Evolutionary conservation across 2,797 vertebrate genomes (phyloP), one percentile per base, ranked within the genome.

Genomic region (Syngnathus rostellatus): DNA sequence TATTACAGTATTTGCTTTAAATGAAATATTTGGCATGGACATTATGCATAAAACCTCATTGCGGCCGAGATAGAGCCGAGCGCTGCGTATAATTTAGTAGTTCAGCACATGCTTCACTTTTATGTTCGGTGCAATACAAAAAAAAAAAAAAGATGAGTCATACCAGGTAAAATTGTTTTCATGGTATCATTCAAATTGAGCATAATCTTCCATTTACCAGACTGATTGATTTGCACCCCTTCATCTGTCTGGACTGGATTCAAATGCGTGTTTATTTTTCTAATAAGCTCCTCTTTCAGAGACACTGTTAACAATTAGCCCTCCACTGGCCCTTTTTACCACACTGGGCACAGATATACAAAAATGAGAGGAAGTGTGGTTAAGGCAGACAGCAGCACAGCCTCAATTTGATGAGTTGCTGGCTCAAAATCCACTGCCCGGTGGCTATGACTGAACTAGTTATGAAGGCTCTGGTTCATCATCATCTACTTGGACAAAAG

Each of bases 341-440:
- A 41, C 75, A 77, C 73, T n/a, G 73, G 82, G 85, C 86, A 85
- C 73, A 72, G 80, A 87, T 82, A 83, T 65, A 77, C 80, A 83
- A 78, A 87, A 83, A 87, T 82, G 85, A 76, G 62, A 64, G 72
- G 69, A 84, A 78, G 75, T 86, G 83, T 69, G 86, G 87, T 86
- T 75, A 71, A 70, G 68, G 45, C 57, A 84, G 81, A 86, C 80
- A 81, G 77, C 68, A 83, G 77, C 39, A 21, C 66, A 61, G 70
- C 71, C 70, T 83, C 66, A 71, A 74, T 83, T 72, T 84, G 82
- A 85, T 76, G 80, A 85, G 79, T 63, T 73, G 57, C 76, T 82
- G 84, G 82, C 82, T 83, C 68, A 4, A 12, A 53, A 62, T 23
- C 45, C 48, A 58, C 70, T 75, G 74, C 73, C 77, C 68, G 10